Percentiles rank a stretch among this genome's conserved stretches.
These are phyloP conservation scores for Dipodomys stephensi DNA, from an alignment of 2,113 vertebrate genomes.

Conservation along the genomic window DNA sequence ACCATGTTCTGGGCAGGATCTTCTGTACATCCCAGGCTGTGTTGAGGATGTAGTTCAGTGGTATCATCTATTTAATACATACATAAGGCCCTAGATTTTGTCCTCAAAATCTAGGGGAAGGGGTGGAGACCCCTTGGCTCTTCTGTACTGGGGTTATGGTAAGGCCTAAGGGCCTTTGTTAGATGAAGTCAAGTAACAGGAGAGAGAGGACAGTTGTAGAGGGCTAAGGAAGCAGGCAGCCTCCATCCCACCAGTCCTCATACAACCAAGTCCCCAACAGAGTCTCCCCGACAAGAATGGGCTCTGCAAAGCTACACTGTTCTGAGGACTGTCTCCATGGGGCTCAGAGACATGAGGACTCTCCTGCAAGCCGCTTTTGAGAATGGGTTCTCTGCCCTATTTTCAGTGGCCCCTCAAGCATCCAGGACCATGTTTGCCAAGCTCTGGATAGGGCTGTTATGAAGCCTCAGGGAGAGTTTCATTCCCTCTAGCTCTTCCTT, in stretches of 20 bases:
- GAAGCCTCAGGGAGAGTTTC: neutral
- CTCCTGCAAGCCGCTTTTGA: neutral
- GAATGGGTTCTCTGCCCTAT: neutral
- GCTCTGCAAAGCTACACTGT: neutral
- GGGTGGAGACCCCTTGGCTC: neutral
- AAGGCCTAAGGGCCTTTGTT: neutral
- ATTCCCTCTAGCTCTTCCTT: neutral
- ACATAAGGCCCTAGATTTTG: neutral
- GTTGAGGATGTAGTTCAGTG: neutral
- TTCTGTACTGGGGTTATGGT: neutral
- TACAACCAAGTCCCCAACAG: neutral
- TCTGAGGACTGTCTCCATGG: neutral
- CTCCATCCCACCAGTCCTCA: too few relatives aligned
- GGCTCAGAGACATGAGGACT: neutral
- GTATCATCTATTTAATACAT: neutral
- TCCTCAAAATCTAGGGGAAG: neutral
- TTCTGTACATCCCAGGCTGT: neutral
- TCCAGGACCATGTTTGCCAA: neutral
- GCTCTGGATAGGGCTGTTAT: neutral
- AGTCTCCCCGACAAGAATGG: neutral
- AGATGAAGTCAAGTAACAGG: neutral
- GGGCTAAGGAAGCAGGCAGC: neutral
- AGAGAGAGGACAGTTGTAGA: neutral
- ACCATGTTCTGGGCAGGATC: fast-evolving
- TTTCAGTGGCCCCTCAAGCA: neutral